These are phyloP conservation scores for Drosophila kokeensis DNA, from an alignment of 2,888 invertebrate genomes.

Conservation along the genomic window DNA sequence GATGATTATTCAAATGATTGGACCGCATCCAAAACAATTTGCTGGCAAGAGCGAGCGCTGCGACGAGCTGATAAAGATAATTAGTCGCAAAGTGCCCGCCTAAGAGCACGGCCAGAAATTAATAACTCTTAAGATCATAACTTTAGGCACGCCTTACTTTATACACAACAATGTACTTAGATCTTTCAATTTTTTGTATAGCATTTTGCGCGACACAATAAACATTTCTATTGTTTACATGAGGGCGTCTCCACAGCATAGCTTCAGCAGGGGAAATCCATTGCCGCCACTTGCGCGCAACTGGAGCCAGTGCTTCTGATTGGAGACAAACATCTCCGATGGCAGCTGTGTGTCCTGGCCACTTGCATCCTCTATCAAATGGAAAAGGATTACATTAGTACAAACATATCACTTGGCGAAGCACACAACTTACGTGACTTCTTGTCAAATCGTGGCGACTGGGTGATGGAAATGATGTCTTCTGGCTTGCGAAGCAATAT, in stretches of 20 bases:
- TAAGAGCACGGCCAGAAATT: constrained; percentile 46
- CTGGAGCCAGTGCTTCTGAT: constrained; percentile 95
- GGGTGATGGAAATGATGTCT: constrained; percentile 91
- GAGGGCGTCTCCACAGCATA: constrained; percentile 73
- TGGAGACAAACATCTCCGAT: constrained; percentile 96
- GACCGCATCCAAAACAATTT: constrained; percentile 93
- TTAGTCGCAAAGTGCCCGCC: constrained; percentile 88
- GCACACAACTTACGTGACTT: constrained; percentile 61
- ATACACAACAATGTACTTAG: constrained; percentile 60
- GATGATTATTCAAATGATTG: constrained; percentile 95
- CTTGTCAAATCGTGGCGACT: constrained; percentile 83
- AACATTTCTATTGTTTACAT: constrained; percentile 71
- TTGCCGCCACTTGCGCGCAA: constrained; percentile 86
- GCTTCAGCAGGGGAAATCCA: constrained; percentile 69
- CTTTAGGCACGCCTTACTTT: constrained; percentile 40
- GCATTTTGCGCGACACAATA: constrained; percentile 77
- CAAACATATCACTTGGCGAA: accelerated
- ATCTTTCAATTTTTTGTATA: constrained; percentile 70
- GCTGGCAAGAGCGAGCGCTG: constrained; percentile 92
- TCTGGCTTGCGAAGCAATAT: constrained; percentile 92
- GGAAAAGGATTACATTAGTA: not conserved
- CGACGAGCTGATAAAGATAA: constrained; percentile 92
- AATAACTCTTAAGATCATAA: constrained; percentile 36
- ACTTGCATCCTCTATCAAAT: constrained; percentile 84
- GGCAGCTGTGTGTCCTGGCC: constrained; percentile 89